A percentile compares a stretch with the other conserved stretches of the same genome.
Evolutionary conservation across 1,140 invertebrate genomes (phyloP).

Genomic region (Cydia strobilella): DNA sequence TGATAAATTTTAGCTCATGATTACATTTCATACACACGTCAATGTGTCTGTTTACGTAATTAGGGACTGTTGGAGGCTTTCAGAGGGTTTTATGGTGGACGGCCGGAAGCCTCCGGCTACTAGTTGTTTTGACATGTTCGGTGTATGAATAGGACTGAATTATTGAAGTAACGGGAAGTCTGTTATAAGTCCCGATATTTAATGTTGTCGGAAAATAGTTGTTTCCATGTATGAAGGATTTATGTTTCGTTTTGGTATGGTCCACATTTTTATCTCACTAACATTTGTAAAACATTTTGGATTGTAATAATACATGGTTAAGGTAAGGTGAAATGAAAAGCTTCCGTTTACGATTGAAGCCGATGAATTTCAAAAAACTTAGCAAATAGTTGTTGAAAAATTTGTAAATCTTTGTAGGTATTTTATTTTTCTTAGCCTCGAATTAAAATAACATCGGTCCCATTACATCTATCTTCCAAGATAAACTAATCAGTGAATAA

Average conservation of each 20-base stretch:
- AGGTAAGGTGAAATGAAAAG: too few relatives aligned
- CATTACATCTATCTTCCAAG: slow-evolving; percentile 12
- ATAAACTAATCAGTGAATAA: slow-evolving; percentile 27
- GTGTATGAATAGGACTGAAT: slow-evolving; percentile 64
- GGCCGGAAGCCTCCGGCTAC: slow-evolving; percentile 53
- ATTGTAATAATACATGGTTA: too few relatives aligned
- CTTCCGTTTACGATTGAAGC: too few relatives aligned
- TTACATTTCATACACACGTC: slow-evolving; percentile 77
- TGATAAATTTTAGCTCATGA: slow-evolving; percentile 80
- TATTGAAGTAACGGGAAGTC: slow-evolving; percentile 59
- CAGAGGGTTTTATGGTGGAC: slow-evolving; percentile 59
- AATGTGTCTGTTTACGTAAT: slow-evolving; percentile 77
- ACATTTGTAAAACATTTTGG: too few relatives aligned
- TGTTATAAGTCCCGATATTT: slow-evolving; percentile 19
- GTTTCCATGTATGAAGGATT: background rate
- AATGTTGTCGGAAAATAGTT: slow-evolving; percentile 1
- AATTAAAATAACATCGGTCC: background rate
- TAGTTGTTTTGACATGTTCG: slow-evolving; percentile 64
- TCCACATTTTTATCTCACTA: too few relatives aligned
- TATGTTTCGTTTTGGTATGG: too few relatives aligned
- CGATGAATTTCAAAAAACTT: too few relatives aligned
- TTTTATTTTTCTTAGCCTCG: background rate
- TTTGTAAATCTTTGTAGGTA: too few relatives aligned
- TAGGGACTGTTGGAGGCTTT: slow-evolving; percentile 62
- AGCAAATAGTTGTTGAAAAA: too few relatives aligned